Conservation (phyloP, 2,113 vertebrate genomes). For the Laticauda laticaudata region DNA sequence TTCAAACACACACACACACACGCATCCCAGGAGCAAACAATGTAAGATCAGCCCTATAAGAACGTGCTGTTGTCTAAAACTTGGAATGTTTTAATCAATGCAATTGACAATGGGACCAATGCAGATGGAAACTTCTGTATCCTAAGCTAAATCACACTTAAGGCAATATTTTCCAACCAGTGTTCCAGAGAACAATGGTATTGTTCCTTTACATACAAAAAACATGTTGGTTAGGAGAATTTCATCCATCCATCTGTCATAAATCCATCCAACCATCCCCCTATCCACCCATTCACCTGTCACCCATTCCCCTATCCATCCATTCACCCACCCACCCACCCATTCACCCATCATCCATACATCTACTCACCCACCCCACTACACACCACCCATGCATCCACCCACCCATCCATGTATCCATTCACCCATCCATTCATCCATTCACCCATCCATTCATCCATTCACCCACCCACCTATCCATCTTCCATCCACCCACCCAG, state of each 20-base stretch:
- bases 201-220: neutral
- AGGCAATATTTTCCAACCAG: neutral
- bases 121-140: neutral
- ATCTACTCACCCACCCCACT: no score
- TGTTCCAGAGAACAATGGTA: neutral
- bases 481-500: neutral
- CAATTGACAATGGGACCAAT: neutral
- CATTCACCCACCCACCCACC: neutral
- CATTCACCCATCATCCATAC: neutral
- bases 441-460: neutral
- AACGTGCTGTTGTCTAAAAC: neutral
- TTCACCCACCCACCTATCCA: no score
- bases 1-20: neutral
- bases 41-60: neutral
- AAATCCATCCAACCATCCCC: neutral
- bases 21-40: neutral
- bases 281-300: neutral
- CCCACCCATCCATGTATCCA: fast-evolving
- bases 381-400: neutral
- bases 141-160: neutral
- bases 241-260: neutral
- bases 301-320: neutral
- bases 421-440: no score
- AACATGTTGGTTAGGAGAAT: neutral
- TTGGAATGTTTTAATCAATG: neutral